Evolutionary conservation across 64 coral and sea anemone species (phyloP), one percentile per base, ranked within the genome.

Genomic region (Actinia equina): DNA sequence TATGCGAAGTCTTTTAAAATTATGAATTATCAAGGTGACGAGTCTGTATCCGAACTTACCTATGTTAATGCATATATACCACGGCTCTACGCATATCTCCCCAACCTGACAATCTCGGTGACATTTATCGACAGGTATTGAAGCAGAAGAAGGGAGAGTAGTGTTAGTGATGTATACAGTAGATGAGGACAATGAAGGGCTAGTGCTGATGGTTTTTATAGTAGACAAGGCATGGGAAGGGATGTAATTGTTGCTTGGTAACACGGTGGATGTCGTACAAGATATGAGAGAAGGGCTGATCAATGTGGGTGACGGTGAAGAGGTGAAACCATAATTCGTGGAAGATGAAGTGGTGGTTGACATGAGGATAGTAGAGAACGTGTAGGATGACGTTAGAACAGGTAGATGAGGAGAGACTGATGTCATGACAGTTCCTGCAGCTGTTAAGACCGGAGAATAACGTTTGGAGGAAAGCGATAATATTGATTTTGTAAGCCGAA

Each of bases 121-220:
- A 10, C 62, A 65, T 23, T 23, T 23, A 4, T 65, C n/a, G 62
- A 65, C 7, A 25, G 62, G 62, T 65, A 23, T 20, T 7, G 62
- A 65, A 23, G 62, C n/a, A 23, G 62, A 65, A 65, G 62, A 65
- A n/a, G 62, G 62, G 62, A 65, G 62, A 65, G 62, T 65, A 65
- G 62, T 65, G 6, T 0, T 22, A 20, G n/a, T 65, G 0, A 14
- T n/a, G 22, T 25, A 14, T 2, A 65, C n/a, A 65, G 62, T 22
- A 10, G 15, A 65, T n/a, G 62, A 6, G n/a, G 62, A 18, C 10
- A 23, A 65, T n/a, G 62, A 65, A 65, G 62, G 19, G 4, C 19
- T n/a, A 65, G 62, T 65, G 62, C 62, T 65, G 4, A 23, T 65
- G n/a, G 62, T 6, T 16, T 60, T 60, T 60, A 19, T 18, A 60